Evolutionary conservation across 2,113 vertebrate genomes (phyloP), one percentile per base, ranked within the genome.

Genomic region (Lophura nycthemera): DNA sequence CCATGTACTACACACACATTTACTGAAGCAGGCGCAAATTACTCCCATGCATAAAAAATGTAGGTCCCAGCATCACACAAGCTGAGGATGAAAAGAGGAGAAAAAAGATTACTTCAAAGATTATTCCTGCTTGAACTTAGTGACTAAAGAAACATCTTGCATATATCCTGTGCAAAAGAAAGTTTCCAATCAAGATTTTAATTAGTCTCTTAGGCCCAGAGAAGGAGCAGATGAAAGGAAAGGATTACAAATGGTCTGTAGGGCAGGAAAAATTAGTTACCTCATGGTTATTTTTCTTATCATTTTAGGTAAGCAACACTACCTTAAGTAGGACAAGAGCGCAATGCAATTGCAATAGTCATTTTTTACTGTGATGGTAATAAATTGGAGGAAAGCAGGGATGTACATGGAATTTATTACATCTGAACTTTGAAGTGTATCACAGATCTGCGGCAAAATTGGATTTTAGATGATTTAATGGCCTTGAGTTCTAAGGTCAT

Each of bases 91-190:
- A 92, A 92, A 96, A 82, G 54, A 47, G 73, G 32, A 32, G 36
- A 82, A 73, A 61, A 72, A 92, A 83, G 47, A 80, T 92, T 66
- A 48, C 89, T 95, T 96, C 92, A 95, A 74, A 93, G 74, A 79
- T 87, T 66, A 59, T 85, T 93, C n/a, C 59, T 92, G 18, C 78
- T 85, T 92, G 66, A 87, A 79, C 50, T 70, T 66, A 15, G 78
- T 56, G 48, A 79, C 92, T 94, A 70, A 86, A 92, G 66, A 96
- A 92, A 92, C 70, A 76, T 87, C 71, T 76, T 79, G 77, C 43
- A 43, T 94, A 19, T 76, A 56, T 72, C 36, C 67, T 79, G 13
- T 4, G 32, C 67, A 63, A 50, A 79, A 89, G 45, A 17, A 91
- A 75, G 64, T 74, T 92, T 61, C 54, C 81, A 75, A 69, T 78